These are phyloP conservation scores for Euschistus heros DNA, from an alignment of 1,140 invertebrate species.

Conservation along the genomic window DNA sequence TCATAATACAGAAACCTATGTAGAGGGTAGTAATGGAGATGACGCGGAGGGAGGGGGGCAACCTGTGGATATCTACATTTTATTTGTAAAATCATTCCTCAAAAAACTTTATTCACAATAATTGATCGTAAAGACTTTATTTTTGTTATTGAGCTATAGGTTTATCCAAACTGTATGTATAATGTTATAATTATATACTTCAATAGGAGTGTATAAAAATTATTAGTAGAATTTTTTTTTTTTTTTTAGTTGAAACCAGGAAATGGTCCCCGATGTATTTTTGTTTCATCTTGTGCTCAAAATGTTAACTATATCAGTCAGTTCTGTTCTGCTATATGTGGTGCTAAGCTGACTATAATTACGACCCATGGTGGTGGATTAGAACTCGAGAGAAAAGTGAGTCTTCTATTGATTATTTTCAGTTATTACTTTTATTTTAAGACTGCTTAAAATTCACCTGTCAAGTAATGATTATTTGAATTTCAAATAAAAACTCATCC, in stretches of 20 bases:
- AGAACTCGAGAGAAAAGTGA: constrained; percentile 7
- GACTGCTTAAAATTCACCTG: neutral
- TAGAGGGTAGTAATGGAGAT: too few relatives aligned
- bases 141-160: too few relatives aligned
- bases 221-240: constrained; percentile 1
- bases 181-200: too few relatives aligned
- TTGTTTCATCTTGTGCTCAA: neutral
- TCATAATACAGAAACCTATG: too few relatives aligned
- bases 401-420: neutral
- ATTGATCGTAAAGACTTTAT: too few relatives aligned
- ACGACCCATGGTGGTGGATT: constrained; percentile 17
- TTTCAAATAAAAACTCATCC: too few relatives aligned
- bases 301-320: constrained; percentile 1
- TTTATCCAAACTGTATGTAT: too few relatives aligned
- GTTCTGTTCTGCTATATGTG: neutral
- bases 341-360: neutral
- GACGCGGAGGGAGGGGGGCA: too few relatives aligned
- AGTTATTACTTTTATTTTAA: neutral
- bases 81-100: too few relatives aligned
- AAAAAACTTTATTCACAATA: too few relatives aligned
- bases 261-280: constrained; percentile 10
- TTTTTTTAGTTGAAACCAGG: constrained; percentile 5
- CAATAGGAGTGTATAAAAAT: neutral
- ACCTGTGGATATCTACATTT: too few relatives aligned
- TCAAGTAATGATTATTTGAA: neutral